Evolutionary conservation across 1,140 invertebrate genomes (phyloP), one percentile per base, ranked within the genome.

Genomic region (Drosophila burlai): DNA sequence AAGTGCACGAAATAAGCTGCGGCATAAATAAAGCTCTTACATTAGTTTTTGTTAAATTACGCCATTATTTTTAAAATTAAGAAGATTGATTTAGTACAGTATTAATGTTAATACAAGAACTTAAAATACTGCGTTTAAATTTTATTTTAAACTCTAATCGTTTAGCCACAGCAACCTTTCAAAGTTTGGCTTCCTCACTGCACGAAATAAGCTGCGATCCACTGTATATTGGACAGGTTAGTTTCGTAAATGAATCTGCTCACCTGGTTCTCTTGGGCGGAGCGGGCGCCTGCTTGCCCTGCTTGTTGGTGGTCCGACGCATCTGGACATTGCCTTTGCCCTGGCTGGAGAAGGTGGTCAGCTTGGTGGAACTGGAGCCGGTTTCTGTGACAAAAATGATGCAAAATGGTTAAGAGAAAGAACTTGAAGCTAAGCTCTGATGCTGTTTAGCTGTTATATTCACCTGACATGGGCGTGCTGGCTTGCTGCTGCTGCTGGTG

Each of bases 211-310:
- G 21, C 21, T 21, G 21, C 21, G 21, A 21, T 1, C 21, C 21
- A 21, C 21, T 21, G 21, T 21, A 21, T 21, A 31, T 11, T 10
- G 10, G 9, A 34, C 31, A 34, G 31, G 31, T 10, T 10, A 34
- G 10, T 34, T 11, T 11, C 31, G 2, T 11, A 34, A 34, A 10
- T 34, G 10, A 34, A 40, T 45, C n/a, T 45, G n/a, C 42, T 45
- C 94, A 98, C 97, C 97, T 98, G 47, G 98, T 99, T 80, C 98
- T 94, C 94, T 98, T 98, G 6, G 98, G 98, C 69, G 98, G 98
- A 5, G 97, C 97, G 29, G 98, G 98, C n/a, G 98, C 97, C 92
- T 97, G 97, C 93, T 98, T 98, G 73, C 97, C 97, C 89, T 97
- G 97, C 74, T 96, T 96, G 93, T 97, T 98, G 52, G 97, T 97